These are phyloP conservation scores for Drosophila borealis DNA, from an alignment of 2,888 invertebrate genomes.

Conservation along the genomic window DNA sequence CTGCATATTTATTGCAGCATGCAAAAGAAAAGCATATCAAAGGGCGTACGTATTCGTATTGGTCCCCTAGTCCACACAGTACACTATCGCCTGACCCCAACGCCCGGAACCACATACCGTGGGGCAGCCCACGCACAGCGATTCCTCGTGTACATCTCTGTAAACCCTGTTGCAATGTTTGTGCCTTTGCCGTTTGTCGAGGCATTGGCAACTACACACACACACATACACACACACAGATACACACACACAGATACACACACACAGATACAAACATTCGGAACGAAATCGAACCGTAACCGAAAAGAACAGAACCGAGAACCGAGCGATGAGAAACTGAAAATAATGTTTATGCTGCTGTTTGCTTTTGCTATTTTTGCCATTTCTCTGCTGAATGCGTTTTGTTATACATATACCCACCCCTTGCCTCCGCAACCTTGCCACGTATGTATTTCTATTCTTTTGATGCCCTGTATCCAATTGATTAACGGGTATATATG, in stretches of 20 bases:
- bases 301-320: constrained; percentile 27
- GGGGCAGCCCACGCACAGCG: constrained; percentile 23
- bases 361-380: constrained; percentile 78
- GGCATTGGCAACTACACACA: constrained; percentile 41
- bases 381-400: constrained; percentile 59
- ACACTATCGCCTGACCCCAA: constrained; percentile 34
- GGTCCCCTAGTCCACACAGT: constrained; percentile 23
- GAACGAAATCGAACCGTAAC: constrained; percentile 44
- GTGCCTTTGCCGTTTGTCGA: constrained; percentile 54
- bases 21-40: constrained; percentile 78
- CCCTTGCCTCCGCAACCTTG: background rate
- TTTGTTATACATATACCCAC: constrained; percentile 28
- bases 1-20: constrained; percentile 81
- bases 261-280: constrained; percentile 17
- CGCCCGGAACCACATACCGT: constrained; percentile 18
- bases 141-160: constrained; percentile 45
- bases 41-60: constrained; percentile 48
- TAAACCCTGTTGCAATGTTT: constrained; percentile 61
- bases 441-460: constrained; percentile 19
- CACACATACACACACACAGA: constrained; percentile 7
- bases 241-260: constrained; percentile 12
- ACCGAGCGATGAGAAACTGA: constrained; percentile 66
- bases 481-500: background rate
- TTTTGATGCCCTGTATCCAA: constrained; percentile 2
- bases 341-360: constrained; percentile 81